Conservation (phyloP, 2,113 vertebrate species). For the Fulmarus glacialis region DNA sequence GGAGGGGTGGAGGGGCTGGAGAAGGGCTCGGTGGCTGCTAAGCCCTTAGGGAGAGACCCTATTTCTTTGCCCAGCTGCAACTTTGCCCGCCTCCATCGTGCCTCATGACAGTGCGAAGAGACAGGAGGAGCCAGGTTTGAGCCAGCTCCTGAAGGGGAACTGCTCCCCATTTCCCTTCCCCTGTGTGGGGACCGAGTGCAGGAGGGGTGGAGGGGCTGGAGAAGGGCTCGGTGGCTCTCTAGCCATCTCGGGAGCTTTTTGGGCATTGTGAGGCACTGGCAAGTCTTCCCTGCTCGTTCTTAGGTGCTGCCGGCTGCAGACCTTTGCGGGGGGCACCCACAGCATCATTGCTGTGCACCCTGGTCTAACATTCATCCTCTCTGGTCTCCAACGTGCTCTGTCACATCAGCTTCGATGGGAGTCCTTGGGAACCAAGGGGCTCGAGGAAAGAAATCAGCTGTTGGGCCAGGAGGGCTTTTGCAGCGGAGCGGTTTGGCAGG, state of each 20-base stretch:
- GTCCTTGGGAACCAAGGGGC: accelerated
- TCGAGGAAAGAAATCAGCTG: neutral
- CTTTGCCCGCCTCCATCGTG: no score
- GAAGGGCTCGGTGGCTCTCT: neutral
- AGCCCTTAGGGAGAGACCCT: no score
- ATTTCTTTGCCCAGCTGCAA: no score
- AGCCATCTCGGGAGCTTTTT: neutral
- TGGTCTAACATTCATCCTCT: neutral
- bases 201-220: neutral
- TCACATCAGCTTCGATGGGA: neutral
- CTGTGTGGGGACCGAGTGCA: accelerated
- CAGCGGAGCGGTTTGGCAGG: neutral
- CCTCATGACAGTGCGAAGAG: neutral
- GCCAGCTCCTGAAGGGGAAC: neutral
- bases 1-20: neutral
- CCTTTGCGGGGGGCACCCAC: accelerated
- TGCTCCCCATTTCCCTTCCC: neutral
- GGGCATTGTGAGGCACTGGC: neutral
- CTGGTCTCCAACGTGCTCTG: neutral
- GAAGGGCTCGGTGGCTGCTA: neutral
- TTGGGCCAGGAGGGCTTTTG: neutral
- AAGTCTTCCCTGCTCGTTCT: neutral
- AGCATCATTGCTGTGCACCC: neutral
- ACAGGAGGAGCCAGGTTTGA: neutral
- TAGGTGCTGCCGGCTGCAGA: neutral